Evolutionary conservation across 2,888 invertebrate genomes (phyloP), one percentile per base, ranked within the genome.

Genomic region (Apamea anceps): DNA sequence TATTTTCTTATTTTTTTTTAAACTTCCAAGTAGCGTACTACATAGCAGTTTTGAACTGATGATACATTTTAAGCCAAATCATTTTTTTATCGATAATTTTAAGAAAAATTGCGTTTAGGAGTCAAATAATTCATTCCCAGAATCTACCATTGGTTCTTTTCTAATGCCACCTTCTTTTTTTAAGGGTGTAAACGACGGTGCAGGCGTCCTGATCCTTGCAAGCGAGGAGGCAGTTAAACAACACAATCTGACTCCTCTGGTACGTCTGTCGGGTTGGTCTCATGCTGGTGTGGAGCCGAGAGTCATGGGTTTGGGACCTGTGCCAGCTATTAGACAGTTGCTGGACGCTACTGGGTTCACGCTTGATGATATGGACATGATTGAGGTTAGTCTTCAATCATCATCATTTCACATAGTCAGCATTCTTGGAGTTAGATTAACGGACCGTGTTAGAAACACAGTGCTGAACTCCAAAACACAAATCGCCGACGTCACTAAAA

Each of bases 221-320:
- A 98, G 98, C 90, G 99, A 99, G 95, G 98, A 98, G 81, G 99
- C 99, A 10, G 97, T 98, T 0, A 98, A 98, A 91, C 87, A 92
- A 78, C 90, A 94, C 81, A 98, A 98, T 85, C 96, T 99, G 51
- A 98, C 97, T 88, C 99, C 99, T 0, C 95, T 99, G 77, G 99
- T 99, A 10, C 98, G 99, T 79, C 96, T 99, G 32, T 98, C 98
- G 1, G 99, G 98, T 45, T 99, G 99, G 96, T 98, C 98, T 45
- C 97, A 98, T 87, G 98, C 99, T 74, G 99, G 99, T 83, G 99
- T 99, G 71, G 99, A 99, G 86, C 99, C 99, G 4, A 98, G 98
- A 89, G 98, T 99, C 88, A 99, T 99, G 99, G 99, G 99, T 77
- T 98, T 99, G 92, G 99, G 99, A 0, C 99, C 99, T 6, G 99